These are phyloP conservation scores for Rhagophthalmus giganteus DNA, from an alignment of 2,888 invertebrate species.

Conservation along the genomic window DNA sequence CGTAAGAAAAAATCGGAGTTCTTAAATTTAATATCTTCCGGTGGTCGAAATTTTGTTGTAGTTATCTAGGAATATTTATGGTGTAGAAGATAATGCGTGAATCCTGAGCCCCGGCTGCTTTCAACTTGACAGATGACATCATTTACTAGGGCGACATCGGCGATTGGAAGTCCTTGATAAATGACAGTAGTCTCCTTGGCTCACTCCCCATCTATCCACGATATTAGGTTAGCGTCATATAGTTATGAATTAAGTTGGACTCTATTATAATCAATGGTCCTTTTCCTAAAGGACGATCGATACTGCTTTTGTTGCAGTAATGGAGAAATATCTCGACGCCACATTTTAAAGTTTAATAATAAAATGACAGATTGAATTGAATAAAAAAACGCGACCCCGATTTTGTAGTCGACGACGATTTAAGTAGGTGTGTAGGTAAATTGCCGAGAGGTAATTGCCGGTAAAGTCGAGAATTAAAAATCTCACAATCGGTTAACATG, in stretches of 20 bases:
- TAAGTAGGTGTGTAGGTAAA: too few relatives aligned
- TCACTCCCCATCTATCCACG: constrained; percentile 39
- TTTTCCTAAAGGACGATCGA: constrained; percentile 23
- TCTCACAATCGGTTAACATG: too few relatives aligned
- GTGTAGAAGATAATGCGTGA: constrained; percentile 27
- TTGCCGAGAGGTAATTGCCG: too few relatives aligned
- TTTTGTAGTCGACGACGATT: too few relatives aligned
- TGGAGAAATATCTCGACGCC: too few relatives aligned
- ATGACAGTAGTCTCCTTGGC: constrained; percentile 40
- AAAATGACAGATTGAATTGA: too few relatives aligned
- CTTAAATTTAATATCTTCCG: constrained; percentile 14
- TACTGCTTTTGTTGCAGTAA: constrained; percentile 25
- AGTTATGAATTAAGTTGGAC: constrained; percentile 46
- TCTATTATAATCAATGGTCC: constrained; percentile 26
- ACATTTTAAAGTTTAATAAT: too few relatives aligned
- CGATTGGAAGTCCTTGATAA: constrained; percentile 45
- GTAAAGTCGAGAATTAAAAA: too few relatives aligned
- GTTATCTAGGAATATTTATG: constrained; percentile 31
- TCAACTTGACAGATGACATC: constrained; percentile 38
- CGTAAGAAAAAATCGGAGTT: constrained; percentile 10
- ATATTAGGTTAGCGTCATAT: constrained; percentile 52
- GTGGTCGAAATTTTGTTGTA: constrained; percentile 19
- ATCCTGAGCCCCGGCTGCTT: constrained; percentile 23
- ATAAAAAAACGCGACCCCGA: too few relatives aligned
- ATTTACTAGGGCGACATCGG: constrained; percentile 38